Conservation (phyloP, 2,113 vertebrate species). For the Otis tarda region DNA sequence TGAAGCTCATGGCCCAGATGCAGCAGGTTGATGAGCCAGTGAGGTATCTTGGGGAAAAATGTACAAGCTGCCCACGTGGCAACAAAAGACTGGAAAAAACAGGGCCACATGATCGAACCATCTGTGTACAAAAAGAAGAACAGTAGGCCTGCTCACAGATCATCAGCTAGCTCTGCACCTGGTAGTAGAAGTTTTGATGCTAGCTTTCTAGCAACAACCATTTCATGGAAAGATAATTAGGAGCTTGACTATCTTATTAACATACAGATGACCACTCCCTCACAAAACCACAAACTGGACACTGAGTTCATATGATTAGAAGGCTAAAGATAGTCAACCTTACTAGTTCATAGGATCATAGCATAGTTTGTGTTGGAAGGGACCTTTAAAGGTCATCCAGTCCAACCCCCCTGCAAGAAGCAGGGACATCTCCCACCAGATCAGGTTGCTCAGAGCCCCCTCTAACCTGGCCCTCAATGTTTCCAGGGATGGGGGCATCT, state of each 20-base stretch:
- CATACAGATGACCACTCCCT: background rate
- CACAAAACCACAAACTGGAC: background rate
- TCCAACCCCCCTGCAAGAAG: too few relatives aligned
- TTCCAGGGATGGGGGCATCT: too few relatives aligned
- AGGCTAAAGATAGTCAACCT: background rate
- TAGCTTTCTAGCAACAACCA: background rate
- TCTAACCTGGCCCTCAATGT: too few relatives aligned
- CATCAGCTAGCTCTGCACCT: background rate
- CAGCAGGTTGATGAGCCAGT: background rate
- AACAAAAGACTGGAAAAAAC: background rate
- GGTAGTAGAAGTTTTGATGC: background rate
- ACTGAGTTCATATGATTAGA: background rate
- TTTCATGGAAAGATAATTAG: background rate
- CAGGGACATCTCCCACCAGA: too few relatives aligned
- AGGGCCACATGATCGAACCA: fast-evolving
- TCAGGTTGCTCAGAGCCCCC: too few relatives aligned
- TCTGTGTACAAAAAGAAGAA: fast-evolving
- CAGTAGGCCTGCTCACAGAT: background rate
- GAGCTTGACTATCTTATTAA: background rate
- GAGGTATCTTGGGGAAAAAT: background rate
- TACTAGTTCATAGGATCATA: background rate
- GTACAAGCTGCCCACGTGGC: background rate
- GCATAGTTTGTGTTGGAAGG: too few relatives aligned
- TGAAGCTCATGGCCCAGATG: background rate
- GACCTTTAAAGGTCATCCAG: too few relatives aligned